A percentile compares a stretch with the other conserved stretches of the same genome.
Conservation (phyloP, 1,140 invertebrate genomes). For the Monomorium pharaonis region DNA sequence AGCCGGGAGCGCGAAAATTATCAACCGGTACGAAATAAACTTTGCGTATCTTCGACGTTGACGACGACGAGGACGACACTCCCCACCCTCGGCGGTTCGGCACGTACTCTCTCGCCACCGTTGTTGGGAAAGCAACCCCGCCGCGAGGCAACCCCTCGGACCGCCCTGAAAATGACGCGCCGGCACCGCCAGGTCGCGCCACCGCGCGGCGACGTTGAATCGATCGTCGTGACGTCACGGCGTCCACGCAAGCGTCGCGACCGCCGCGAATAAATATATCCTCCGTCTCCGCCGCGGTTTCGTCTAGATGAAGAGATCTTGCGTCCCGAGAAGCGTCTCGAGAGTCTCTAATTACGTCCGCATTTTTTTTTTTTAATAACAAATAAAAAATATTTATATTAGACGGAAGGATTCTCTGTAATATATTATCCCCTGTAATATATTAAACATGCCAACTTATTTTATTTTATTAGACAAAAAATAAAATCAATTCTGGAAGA, state of each 20-base stretch:
- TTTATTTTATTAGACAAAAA: background rate
- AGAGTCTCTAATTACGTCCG: background rate
- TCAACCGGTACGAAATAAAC: constrained; percentile 1
- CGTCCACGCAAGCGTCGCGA: constrained; percentile 65
- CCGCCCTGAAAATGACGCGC: constrained; percentile 64
- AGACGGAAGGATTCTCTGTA: background rate
- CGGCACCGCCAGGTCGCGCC: constrained; percentile 80
- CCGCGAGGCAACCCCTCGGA: constrained; percentile 71
- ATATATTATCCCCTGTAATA: background rate
- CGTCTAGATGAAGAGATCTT: constrained; percentile 35
- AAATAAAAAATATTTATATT: background rate
- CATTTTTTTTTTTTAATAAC: background rate
- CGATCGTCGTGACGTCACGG: constrained; percentile 81
- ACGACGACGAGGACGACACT: constrained; percentile 40
- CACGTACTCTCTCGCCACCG: constrained; percentile 46
- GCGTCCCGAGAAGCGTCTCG: background rate
- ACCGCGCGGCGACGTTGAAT: constrained; percentile 74
- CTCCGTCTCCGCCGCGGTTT: constrained; percentile 17
- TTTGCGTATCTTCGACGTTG: constrained; percentile 61
- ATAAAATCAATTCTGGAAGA: background rate
- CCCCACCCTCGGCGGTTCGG: constrained; percentile 65
- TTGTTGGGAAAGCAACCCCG: constrained; percentile 65
- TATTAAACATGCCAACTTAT: background rate
- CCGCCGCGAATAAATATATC: constrained; percentile 61
- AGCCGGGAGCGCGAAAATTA: background rate